A percentile compares a stretch with the other conserved stretches of the same genome.
phyloP scores from a whole-genome alignment of 2,888 invertebrate genomes.

The Agapostemon virescens region DNA sequence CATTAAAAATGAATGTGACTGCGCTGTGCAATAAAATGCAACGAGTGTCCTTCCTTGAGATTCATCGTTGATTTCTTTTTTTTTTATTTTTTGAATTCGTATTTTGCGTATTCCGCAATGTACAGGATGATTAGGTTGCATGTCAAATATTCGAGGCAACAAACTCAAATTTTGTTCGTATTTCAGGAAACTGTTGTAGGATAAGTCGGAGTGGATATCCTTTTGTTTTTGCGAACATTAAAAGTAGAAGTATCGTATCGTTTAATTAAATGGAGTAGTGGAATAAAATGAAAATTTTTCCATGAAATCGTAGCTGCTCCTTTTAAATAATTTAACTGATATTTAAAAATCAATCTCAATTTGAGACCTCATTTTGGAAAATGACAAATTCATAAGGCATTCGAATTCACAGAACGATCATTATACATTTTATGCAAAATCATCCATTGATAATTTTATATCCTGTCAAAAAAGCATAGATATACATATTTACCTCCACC shows the following conservation, averaged over 20 bases:
- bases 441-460: background rate
- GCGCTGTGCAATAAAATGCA: background rate
- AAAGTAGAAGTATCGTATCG: background rate
- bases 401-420: too few species aligned
- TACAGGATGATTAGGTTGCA: background rate
- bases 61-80: background rate
- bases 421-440: slow-evolving; percentile 7
- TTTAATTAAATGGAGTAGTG: background rate
- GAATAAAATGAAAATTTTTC: background rate
- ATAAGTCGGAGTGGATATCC: background rate
- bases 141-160: background rate
- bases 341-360: too few species aligned
- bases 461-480: slow-evolving; percentile 12
- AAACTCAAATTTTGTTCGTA: background rate
- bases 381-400: background rate
- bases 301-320: background rate
- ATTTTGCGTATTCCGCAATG: background rate
- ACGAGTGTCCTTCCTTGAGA: slow-evolving; percentile 5
- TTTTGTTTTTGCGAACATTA: background rate
- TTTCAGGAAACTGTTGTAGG: background rate
- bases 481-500: slow-evolving; percentile 9
- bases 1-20: background rate
- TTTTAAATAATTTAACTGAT: background rate
- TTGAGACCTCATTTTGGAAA: background rate
- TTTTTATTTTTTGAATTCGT: background rate